These are phyloP conservation scores for Hesperophylax magnus DNA, from an alignment of 1,140 invertebrate species.

Conservation along the genomic window DNA sequence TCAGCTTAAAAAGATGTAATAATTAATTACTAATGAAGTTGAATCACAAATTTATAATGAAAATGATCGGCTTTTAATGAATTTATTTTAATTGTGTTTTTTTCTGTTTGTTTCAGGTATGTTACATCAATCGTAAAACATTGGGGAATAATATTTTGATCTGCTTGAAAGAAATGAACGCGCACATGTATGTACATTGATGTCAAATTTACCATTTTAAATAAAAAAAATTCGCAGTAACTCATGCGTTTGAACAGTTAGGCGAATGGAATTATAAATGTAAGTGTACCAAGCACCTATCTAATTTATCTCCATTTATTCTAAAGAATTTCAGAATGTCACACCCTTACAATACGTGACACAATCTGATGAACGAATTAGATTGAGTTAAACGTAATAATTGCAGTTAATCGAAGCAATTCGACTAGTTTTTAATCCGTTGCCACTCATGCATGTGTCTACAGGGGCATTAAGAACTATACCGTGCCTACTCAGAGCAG, in stretches of 20 bases:
- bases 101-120: slow-evolving; percentile 22
- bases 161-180: not conserved
- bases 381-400: not conserved
- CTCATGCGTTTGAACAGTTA: too few relatives aligned
- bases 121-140: not conserved
- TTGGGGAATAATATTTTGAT: not conserved
- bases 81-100: not conserved
- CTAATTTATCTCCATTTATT: too few relatives aligned
- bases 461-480: not conserved
- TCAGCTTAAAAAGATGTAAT: too few relatives aligned
- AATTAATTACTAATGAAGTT: too few relatives aligned
- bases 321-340: not conserved
- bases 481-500: not conserved
- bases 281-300: too few relatives aligned
- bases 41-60: too few relatives aligned
- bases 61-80: too few relatives aligned
- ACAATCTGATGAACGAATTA: not conserved
- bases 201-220: not conserved
- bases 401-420: too few relatives aligned
- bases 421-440: too few relatives aligned
- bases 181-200: not conserved
- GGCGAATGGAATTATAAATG: too few relatives aligned
- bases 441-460: not conserved
- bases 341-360: slow-evolving; percentile 18
- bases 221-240: too few relatives aligned